Evolutionary conservation across 1,140 invertebrate species (phyloP), one percentile per base, ranked within the genome.

Genomic region (Medauroidea extradentata): DNA sequence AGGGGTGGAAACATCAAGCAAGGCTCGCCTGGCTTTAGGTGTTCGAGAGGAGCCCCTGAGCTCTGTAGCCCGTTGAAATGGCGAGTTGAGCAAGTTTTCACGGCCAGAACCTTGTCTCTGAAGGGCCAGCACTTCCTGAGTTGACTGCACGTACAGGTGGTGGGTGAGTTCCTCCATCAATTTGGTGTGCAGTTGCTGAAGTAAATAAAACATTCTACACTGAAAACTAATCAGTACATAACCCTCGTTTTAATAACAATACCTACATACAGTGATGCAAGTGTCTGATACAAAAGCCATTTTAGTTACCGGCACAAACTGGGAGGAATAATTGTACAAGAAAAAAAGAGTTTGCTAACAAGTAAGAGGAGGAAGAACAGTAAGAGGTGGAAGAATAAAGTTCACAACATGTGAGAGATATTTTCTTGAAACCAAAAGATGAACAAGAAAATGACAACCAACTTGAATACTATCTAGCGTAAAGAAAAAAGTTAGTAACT

Each of bases 111-210:
- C 84, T 67, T 83, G 82, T 39, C 85, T 76, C 60, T 82, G 79
- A 29, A 85, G 72, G 29, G 74, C 70, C 44, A 80, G 62, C 14
- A 80, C 76, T 61, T 85, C 81, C 64, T 77, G 79, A 2, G 80
- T 81, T 5, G 83, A 80, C 66, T 82, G 80, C n/a, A 83, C 77
- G 68, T 92, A 93, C 42, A 93, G 79, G 71, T 91, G 87, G 49
- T 80, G 77, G 62, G 84, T 85, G 13, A 93, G 72, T 71, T 92
- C 89, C 60, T 89, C 83, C 41, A 90, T 76, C 46, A 91, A 67
- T 61, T 81, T 82, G 29, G 83, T 75, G 71, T 88, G 87, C 1
- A 93, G 69, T 73, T 87, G 81, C 76, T 85, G 65, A 11, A 73
- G 71, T 60, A 34, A 55, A 63, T 53, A 62, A 64, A 42, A 60